Evolutionary conservation across 2,888 invertebrate species (phyloP).

Genomic region (Agapostemon virescens): DNA sequence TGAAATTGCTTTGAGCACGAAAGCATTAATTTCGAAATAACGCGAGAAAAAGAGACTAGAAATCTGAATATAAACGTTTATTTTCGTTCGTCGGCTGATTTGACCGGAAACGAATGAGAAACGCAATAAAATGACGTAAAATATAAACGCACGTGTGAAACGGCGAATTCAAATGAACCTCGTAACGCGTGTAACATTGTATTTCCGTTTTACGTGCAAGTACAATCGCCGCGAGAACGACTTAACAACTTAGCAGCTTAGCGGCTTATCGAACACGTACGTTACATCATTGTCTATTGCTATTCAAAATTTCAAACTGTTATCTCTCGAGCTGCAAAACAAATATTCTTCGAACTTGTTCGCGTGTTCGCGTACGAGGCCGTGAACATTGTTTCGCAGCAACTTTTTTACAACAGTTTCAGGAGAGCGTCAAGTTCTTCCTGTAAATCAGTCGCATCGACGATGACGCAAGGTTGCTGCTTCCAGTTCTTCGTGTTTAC

Average conservation of each 20-base stretch:
- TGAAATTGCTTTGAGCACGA: no score
- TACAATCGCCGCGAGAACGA: background rate
- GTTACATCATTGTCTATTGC: background rate
- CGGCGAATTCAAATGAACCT: background rate
- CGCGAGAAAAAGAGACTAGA: background rate
- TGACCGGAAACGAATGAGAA: background rate
- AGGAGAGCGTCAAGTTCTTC: background rate
- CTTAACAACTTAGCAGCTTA: background rate
- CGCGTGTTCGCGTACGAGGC: background rate
- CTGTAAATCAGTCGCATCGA: background rate
- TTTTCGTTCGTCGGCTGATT: background rate
- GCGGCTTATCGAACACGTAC: background rate
- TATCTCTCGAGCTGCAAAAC: background rate
- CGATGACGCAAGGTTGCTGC: background rate
- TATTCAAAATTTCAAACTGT: background rate
- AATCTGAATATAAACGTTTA: background rate
- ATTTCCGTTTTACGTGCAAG: constrained; percentile 13
- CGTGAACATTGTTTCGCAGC: background rate
- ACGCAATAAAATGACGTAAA: constrained; percentile 1
- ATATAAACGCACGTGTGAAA: background rate
- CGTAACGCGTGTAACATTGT: constrained; percentile 13
- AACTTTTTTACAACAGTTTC: background rate
- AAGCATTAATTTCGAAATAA: background rate
- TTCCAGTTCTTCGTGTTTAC: background rate
- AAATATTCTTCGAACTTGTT: background rate